Evolutionary conservation across 1,140 invertebrate genomes (phyloP).

Genomic region (Muscidifurax raptorellus): DNA sequence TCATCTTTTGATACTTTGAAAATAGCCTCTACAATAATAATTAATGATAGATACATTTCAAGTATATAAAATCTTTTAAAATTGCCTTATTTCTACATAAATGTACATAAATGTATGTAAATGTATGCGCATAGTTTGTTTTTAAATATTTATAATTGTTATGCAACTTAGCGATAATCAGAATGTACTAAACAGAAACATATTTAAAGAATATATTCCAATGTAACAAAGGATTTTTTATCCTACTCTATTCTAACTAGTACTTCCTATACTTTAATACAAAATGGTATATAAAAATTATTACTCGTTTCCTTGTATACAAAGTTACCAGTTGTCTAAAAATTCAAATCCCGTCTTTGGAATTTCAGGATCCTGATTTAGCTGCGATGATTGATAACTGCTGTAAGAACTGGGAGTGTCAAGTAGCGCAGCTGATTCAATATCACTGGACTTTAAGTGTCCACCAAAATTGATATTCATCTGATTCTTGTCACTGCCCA

Average conservation of each 20-base stretch:
- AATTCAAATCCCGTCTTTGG: slow-evolving; percentile 87
- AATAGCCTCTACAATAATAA: slow-evolving; percentile 3
- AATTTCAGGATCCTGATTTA: slow-evolving; percentile 73
- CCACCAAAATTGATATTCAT: slow-evolving; percentile 63
- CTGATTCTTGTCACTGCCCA: slow-evolving; percentile 61
- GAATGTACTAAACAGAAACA: too few relatives aligned
- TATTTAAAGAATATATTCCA: not conserved
- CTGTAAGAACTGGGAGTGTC: slow-evolving; percentile 69
- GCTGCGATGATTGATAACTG: slow-evolving; percentile 68
- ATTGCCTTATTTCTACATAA: not conserved
- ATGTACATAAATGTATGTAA: not conserved
- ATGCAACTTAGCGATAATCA: not conserved
- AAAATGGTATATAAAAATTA: not conserved
- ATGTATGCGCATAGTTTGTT: not conserved
- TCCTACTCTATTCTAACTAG: not conserved
- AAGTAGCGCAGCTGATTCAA: slow-evolving; percentile 67
- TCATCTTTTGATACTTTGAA: slow-evolving; percentile 3
- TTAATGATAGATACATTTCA: not conserved
- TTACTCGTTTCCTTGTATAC: not conserved
- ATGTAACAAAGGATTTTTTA: not conserved
- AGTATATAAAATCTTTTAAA: not conserved
- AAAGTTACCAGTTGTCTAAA: slow-evolving; percentile 82
- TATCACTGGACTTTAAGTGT: slow-evolving; percentile 70
- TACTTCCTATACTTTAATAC: not conserved
- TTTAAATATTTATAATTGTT: not conserved